Conservation (phyloP, 2,113 vertebrate genomes). For the Semnopithecus entellus region DNA sequence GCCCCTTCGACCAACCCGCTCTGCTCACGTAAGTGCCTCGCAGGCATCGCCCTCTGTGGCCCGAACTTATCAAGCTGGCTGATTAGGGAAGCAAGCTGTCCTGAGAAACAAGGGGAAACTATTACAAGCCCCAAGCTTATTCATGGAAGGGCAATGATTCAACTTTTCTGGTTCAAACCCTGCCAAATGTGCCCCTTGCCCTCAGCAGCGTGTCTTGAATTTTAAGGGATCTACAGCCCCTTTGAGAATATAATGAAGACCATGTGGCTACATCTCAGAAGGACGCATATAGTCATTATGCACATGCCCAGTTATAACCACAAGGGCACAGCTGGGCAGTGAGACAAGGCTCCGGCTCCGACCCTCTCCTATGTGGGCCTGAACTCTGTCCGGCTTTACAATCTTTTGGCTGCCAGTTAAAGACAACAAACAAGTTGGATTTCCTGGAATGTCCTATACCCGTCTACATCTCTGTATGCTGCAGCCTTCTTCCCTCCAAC, state of each 20-base stretch:
- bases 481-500: neutral
- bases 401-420: neutral
- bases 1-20: neutral
- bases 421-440: neutral
- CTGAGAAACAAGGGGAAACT: neutral
- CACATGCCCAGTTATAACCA: neutral
- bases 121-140: neutral
- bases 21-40: neutral
- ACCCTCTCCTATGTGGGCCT: neutral
- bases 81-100: neutral
- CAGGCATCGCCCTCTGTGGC: neutral
- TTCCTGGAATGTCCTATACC: neutral
- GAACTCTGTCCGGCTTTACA: no score
- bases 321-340: rapidly evolving
- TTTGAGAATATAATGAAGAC: neutral
- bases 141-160: neutral
- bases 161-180: neutral
- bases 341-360: neutral
- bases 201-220: neutral
- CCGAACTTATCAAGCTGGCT: neutral
- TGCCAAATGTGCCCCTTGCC: neutral
- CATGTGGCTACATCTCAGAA: neutral
- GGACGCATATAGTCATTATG: rapidly evolving
- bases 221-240: neutral
- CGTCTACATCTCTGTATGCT: neutral